phyloP scores from a whole-genome alignment of 2,888 invertebrate genomes.

The Neoascia interrupta region DNA sequence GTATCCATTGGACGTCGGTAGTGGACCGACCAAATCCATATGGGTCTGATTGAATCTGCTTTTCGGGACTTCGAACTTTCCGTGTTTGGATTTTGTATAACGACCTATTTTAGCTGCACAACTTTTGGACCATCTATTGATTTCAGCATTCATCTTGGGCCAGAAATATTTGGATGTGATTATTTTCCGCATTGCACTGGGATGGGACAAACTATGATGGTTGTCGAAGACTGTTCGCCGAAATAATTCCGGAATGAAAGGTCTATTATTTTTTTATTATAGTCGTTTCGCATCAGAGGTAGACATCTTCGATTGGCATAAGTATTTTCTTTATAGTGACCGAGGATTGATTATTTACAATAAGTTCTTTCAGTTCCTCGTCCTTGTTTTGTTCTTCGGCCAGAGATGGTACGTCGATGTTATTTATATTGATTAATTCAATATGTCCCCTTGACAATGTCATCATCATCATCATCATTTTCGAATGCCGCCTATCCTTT shows the following conservation, averaged over 20 bases:
- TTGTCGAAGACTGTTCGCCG: background rate
- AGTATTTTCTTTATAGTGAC: background rate
- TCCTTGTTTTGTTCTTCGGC: background rate
- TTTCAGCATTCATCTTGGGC: background rate
- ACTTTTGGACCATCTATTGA: too few relatives aligned
- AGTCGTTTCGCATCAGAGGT: background rate
- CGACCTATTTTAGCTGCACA: background rate
- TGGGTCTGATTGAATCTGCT: background rate
- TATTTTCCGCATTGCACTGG: too few relatives aligned
- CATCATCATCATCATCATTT: too few relatives aligned
- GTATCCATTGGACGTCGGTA: background rate
- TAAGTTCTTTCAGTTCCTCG: background rate
- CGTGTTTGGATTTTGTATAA: background rate
- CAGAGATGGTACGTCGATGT: background rate
- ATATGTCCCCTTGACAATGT: background rate
- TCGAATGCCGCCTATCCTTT: too few relatives aligned
- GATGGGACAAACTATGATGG: too few relatives aligned
- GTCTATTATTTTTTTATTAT: background rate
- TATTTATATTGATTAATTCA: background rate
- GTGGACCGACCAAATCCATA: background rate
- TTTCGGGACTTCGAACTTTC: background rate
- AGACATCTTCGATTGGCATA: background rate
- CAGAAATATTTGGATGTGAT: too few relatives aligned
- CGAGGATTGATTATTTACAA: background rate
- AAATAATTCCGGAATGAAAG: background rate